Conservation (phyloP, 2,113 vertebrate species). For the Aspiorhynchus laticeps region DNA sequence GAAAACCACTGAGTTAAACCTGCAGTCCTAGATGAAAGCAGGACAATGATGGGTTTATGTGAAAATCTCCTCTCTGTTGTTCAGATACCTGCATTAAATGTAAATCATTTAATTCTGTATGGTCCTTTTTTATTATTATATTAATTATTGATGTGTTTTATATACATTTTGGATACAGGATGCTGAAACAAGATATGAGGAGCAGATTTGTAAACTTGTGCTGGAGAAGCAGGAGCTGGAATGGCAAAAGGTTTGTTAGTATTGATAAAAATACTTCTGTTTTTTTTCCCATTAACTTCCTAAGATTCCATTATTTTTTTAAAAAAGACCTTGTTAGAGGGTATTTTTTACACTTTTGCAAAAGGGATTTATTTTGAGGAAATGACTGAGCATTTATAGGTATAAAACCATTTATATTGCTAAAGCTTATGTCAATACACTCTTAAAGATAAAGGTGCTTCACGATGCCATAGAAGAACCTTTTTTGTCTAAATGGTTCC, state of each 20-base stretch:
- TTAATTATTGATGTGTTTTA: conserved; percentile 18
- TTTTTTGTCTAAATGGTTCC: too few species aligned
- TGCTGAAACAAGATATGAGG: conserved; percentile 83
- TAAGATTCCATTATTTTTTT: not conserved
- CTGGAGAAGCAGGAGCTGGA: conserved; percentile 91
- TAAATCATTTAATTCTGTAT: not conserved
- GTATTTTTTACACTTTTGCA: not conserved
- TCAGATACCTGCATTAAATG: conserved; percentile 56
- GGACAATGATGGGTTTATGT: conserved; percentile 71
- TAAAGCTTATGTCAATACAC: not conserved
- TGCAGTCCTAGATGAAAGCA: conserved; percentile 62
- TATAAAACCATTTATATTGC: not conserved
- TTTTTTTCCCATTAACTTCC: not conserved
- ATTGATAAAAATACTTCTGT: conserved; percentile 32
- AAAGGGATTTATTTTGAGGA: not conserved
- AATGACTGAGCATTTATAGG: not conserved
- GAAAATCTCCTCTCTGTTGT: conserved; percentile 76
- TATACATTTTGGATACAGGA: conserved; percentile 73
- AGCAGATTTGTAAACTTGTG: conserved; percentile 85
- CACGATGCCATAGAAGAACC: too few species aligned
- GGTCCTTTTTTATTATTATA: not conserved
- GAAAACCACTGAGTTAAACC: conserved; percentile 79
- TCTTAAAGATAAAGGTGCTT: too few species aligned
- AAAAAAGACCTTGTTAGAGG: too few species aligned
- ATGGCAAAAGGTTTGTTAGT: conserved; percentile 86